Conservation (phyloP, 2,888 invertebrate genomes). For the Syritta pipiens region DNA sequence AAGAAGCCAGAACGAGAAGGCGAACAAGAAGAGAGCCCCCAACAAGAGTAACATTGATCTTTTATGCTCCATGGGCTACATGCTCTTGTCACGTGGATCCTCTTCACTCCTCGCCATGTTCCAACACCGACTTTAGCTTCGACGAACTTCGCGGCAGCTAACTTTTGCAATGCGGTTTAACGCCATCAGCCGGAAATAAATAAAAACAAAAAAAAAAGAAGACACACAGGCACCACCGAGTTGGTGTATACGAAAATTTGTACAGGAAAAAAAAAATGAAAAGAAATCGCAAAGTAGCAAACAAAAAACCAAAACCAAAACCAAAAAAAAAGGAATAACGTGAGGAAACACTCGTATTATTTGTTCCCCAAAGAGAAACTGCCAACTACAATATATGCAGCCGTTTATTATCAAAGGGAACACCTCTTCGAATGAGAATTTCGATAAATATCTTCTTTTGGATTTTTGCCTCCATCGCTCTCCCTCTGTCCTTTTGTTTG, state of each 20-base stretch:
- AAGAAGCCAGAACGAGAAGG: too few species aligned
- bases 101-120: constrained; percentile 21
- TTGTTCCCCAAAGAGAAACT: constrained; percentile 67
- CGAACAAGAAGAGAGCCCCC: too few species aligned
- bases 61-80: constrained; percentile 33
- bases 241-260: constrained; percentile 58
- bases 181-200: constrained; percentile 62
- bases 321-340: constrained; percentile 43
- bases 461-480: too few species aligned
- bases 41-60: constrained; percentile 45
- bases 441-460: constrained; percentile 68
- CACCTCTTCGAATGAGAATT: constrained; percentile 70
- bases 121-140: constrained; percentile 11
- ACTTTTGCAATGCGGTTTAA: constrained; percentile 57
- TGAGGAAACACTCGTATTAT: constrained; percentile 68
- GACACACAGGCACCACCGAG: constrained; percentile 20
- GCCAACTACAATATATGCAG: constrained; percentile 67
- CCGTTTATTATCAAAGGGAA: constrained; percentile 71
- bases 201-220: constrained; percentile 41
- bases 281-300: too few species aligned
- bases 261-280: constrained; percentile 31
- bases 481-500: constrained; percentile 57
- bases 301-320: too few species aligned
- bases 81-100: constrained; percentile 53
- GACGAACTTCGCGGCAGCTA: constrained; percentile 14